These are phyloP conservation scores for Leptarthrus brevirostris DNA, from an alignment of 2,888 invertebrate species.

Conservation along the genomic window DNA sequence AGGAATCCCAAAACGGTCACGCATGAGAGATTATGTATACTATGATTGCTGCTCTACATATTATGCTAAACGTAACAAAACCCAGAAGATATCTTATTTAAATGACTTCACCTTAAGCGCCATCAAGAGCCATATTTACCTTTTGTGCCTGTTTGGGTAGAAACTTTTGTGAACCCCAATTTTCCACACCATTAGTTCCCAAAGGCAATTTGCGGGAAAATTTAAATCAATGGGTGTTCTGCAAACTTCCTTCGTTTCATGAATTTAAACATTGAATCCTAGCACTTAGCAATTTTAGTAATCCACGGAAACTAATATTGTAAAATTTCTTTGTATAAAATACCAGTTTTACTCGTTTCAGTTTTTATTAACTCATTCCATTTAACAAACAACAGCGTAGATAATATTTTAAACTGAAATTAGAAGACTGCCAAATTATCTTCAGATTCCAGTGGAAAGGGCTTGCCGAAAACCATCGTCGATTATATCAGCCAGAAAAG, in stretches of 20 bases:
- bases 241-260: not conserved
- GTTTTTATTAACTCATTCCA: too few species aligned
- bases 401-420: constrained; percentile 10
- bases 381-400: too few species aligned
- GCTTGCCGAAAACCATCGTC: not conserved
- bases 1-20: constrained; percentile 21
- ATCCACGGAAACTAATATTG: too few species aligned
- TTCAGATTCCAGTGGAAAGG: not conserved
- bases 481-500: not conserved
- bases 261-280: too few species aligned
- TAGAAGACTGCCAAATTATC: not conserved
- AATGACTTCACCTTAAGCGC: constrained; percentile 30
- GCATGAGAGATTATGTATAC: constrained; percentile 10
- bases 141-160: constrained; percentile 39
- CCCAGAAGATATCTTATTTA: constrained; percentile 41
- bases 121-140: constrained; percentile 34
- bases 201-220: constrained; percentile 27
- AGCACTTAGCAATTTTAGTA: too few species aligned
- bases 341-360: too few species aligned
- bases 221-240: constrained; percentile 29
- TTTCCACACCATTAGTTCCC: constrained; percentile 24
- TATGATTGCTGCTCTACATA: constrained; percentile 6
- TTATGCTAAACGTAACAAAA: constrained; percentile 32
- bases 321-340: too few species aligned
- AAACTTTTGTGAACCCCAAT: constrained; percentile 22